Percentiles rank a stretch among this genome's conserved stretches.
These are phyloP conservation scores for Danio albolineatus DNA, from an alignment of 2,797 vertebrate genomes.

Conservation along the genomic window DNA sequence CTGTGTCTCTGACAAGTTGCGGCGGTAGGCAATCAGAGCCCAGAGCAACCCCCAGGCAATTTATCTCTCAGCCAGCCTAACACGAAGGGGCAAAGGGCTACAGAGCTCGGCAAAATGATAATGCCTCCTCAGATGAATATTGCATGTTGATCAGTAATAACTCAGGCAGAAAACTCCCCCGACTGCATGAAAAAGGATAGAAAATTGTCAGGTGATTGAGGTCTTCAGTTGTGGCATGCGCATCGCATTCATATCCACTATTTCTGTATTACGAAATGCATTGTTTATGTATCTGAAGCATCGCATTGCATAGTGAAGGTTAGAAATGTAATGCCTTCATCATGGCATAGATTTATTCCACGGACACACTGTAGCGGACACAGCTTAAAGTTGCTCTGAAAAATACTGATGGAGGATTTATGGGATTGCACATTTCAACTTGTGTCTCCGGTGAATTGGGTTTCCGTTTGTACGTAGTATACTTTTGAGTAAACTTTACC, in stretches of 20 bases:
- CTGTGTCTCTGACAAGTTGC: constrained; percentile 38
- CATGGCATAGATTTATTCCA: constrained; percentile 23
- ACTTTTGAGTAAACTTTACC: constrained; percentile 18
- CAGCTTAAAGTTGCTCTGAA: constrained; percentile 24
- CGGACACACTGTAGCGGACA: background rate
- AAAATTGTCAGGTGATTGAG: background rate
- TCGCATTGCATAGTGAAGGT: constrained; percentile 7
- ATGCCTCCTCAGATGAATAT: constrained; percentile 54
- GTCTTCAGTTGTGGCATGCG: background rate
- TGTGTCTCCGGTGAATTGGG: constrained; percentile 1
- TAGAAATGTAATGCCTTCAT: constrained; percentile 49
- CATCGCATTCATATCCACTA: background rate
- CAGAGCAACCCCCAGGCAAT: constrained; percentile 67
- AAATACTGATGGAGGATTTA: constrained; percentile 39
- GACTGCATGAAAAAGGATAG: constrained; percentile 10
- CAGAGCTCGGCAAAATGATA: constrained; percentile 36
- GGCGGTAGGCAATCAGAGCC: constrained; percentile 57
- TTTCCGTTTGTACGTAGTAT: background rate
- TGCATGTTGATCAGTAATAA: constrained; percentile 67
- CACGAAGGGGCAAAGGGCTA: constrained; percentile 30
- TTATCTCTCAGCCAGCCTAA: constrained; percentile 46
- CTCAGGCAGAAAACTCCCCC: constrained; percentile 20
- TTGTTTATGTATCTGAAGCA: constrained; percentile 16
- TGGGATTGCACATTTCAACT: constrained; percentile 29
- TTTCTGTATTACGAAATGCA: background rate